These are phyloP conservation scores for Hoplodrina ambigua DNA, from an alignment of 2,888 invertebrate species.

Conservation along the genomic window DNA sequence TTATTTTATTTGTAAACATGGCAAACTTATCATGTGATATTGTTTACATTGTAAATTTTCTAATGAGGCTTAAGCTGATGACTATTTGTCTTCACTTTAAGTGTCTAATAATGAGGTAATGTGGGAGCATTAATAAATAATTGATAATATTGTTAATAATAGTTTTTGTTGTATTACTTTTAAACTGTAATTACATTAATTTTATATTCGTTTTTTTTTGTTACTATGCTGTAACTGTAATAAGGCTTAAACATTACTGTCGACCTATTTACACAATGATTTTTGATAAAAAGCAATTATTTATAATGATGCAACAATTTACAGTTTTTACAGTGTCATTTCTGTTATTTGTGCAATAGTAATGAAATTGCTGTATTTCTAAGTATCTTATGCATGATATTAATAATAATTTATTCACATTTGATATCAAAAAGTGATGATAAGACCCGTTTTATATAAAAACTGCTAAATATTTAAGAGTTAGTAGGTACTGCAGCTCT, in stretches of 20 bases:
- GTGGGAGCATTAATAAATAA: not conserved
- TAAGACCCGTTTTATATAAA: not conserved
- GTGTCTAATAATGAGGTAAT: not conserved
- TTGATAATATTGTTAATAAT: not conserved
- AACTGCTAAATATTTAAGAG: not conserved
- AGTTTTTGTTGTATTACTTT: not conserved
- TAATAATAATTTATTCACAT: conserved; percentile 17
- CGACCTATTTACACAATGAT: conserved; percentile 7
- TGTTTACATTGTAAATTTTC: not conserved
- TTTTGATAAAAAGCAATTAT: not conserved
- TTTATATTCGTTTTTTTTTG: not conserved
- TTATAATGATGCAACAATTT: conserved; percentile 40
- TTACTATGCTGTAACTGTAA: not conserved
- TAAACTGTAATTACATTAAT: conserved; percentile 6
- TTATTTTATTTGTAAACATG: conserved; percentile 23
- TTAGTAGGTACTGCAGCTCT: too few relatives aligned
- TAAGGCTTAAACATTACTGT: not conserved
- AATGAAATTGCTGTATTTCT: conserved; percentile 22
- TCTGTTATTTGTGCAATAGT: conserved; percentile 50
- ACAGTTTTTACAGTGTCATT: conserved; percentile 1
- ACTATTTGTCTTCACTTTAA: conserved; percentile 1
- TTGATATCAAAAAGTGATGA: not conserved
- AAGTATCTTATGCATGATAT: not conserved
- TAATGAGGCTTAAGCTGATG: not conserved
- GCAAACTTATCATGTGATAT: conserved; percentile 5